Evolutionary conservation across 2,888 invertebrate genomes (phyloP).

Genomic region (Melanchra persicariae): DNA sequence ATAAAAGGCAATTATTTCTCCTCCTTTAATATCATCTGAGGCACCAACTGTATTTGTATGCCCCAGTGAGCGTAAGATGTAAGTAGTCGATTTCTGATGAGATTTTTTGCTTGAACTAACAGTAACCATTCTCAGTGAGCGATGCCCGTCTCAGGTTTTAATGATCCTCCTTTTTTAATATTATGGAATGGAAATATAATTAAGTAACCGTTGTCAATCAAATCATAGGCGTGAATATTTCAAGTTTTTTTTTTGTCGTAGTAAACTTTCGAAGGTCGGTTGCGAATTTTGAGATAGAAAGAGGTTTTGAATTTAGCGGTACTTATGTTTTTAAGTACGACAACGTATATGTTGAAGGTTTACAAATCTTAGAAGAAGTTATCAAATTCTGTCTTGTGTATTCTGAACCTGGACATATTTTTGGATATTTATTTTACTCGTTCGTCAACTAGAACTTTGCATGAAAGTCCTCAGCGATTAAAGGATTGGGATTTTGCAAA

Average conservation of each 20-base stretch:
- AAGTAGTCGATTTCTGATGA: conserved; percentile 57
- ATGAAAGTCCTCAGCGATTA: too few species aligned
- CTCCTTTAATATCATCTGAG: conserved; percentile 22
- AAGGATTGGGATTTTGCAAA: not conserved
- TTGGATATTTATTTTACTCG: not conserved
- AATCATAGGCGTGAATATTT: conserved; percentile 50
- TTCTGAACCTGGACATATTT: not conserved
- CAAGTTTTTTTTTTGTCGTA: conserved; percentile 24
- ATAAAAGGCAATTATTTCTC: conserved; percentile 49
- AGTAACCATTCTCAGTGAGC: conserved; percentile 59
- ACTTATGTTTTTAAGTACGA: not conserved
- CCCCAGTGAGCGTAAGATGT: conserved; percentile 48
- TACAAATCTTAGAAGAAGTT: not conserved
- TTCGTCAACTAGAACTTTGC: not conserved
- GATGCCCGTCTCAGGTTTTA: conserved; percentile 45
- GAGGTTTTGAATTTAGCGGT: not conserved
- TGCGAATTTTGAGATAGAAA: conserved; percentile 8
- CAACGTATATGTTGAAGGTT: not conserved
- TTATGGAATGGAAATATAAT: conserved; percentile 47
- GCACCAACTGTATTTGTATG: conserved; percentile 40
- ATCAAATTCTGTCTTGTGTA: not conserved
- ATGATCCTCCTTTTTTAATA: conserved; percentile 54
- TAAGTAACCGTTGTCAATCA: conserved; percentile 58
- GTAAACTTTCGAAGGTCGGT: not conserved
- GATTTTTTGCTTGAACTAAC: conserved; percentile 64